Evolutionary conservation across 2,888 invertebrate genomes (phyloP).

Genomic region (Oegoconia quadripuncta): DNA sequence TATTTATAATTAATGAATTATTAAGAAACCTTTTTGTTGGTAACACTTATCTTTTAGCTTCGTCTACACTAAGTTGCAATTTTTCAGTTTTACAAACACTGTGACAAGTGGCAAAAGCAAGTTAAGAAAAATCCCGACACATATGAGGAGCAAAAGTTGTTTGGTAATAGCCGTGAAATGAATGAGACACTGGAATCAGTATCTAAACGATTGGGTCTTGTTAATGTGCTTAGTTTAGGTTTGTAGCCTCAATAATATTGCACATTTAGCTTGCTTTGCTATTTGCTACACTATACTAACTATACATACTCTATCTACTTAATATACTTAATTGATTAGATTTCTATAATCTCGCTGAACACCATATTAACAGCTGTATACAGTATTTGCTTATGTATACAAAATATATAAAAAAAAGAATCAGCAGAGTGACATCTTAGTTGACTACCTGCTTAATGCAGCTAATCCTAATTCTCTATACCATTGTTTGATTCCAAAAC

Average conservation of each 20-base stretch:
- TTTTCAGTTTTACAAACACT: slow-evolving; percentile 88
- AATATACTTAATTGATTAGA: too few species aligned
- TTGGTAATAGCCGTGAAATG: slow-evolving; percentile 77
- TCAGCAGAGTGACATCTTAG: too few species aligned
- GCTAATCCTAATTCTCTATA: too few species aligned
- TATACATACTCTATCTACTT: neutral
- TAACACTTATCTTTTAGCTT: slow-evolving; percentile 27
- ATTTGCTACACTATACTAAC: slow-evolving; percentile 34
- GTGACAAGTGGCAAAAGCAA: slow-evolving; percentile 83
- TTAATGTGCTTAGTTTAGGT: slow-evolving; percentile 70
- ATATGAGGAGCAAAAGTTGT: slow-evolving; percentile 76
- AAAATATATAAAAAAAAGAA: too few species aligned
- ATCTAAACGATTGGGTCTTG: slow-evolving; percentile 80
- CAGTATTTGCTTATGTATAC: too few species aligned
- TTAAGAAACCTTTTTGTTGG: slow-evolving; percentile 1
- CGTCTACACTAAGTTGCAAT: slow-evolving; percentile 44
- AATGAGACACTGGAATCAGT: slow-evolving; percentile 76
- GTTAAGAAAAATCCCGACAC: slow-evolving; percentile 84
- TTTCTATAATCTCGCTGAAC: too few species aligned
- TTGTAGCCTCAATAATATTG: slow-evolving; percentile 42
- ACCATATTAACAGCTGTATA: too few species aligned
- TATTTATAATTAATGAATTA: neutral
- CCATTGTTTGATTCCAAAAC: too few species aligned
- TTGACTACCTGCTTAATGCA: too few species aligned
- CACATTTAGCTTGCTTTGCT: slow-evolving; percentile 46